Base-by-base conservation (phyloP, 2,113 vertebrate genomes). In the Thalassoma bifasciatum region DNA sequence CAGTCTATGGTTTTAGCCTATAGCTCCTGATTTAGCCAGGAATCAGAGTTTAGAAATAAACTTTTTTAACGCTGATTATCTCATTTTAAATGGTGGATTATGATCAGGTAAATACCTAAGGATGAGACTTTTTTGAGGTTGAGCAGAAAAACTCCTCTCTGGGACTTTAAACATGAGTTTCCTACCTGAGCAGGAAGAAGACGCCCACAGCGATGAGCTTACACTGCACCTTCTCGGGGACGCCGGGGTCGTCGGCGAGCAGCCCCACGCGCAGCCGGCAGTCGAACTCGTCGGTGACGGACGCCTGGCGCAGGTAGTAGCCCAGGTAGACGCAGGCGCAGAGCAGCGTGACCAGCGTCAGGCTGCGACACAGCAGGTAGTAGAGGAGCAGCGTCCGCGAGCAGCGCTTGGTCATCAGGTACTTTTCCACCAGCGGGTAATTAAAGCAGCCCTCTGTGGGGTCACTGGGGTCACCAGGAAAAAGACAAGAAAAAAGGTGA, bases 351-450 rank as follows among this genome's bases (percentile, higher is more conserved):
- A 86, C 0, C 1, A 97, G 79, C 0, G 95, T 97, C 51, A 97
- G 83, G 38, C 90, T 60, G 12, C 95, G 94, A 69, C 97, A 97
- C 57, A 91, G 53, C 51, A 98, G 76, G 75, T 99, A 99, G 69
- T 94, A 94, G 11, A 89, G 6, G 38, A 98, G 89, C 71, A 99
- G 83, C 26, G 44, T 76, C 17, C 51, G 87, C 0, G 95, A 95
- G 66, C 53, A 88, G 22, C 93, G 95, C 85, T 98, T 99, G 0
- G 97, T 97, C 91, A 93, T 95, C 91, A 99, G 89, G 66, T 98
- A 99, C 87, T 96, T 95, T 78, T 98, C 96, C 91, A 98, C 95
- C 65, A 99, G 93, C 1, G 98, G 97, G 73, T 97, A 98, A 40
- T 95, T 95, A 71, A 97, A 97, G 73, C 94, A 91, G 83, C 92